Conservation (phyloP, 2,113 vertebrate species). For the Chascanopsetta lugubris region DNA sequence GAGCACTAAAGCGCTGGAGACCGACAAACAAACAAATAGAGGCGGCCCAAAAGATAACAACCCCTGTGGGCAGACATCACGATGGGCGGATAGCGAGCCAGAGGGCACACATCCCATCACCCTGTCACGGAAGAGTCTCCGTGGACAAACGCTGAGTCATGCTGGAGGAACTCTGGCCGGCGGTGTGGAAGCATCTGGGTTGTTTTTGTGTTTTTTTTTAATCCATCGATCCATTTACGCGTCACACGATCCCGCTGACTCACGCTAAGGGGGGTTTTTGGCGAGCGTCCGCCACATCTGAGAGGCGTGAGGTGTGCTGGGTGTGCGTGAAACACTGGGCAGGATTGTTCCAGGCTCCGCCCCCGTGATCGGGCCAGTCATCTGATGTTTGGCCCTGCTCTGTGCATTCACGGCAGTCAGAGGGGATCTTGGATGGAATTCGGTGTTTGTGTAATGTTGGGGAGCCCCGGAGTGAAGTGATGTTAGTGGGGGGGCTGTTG, state of each 20-base stretch:
- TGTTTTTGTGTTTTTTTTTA: no score
- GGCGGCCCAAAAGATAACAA: conserved; percentile 61
- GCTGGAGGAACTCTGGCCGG: conserved; percentile 15
- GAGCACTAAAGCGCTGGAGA: conserved; percentile 61
- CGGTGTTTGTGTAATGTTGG: conserved; percentile 75
- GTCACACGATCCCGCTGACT: conserved; percentile 35
- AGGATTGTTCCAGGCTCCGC: conserved; percentile 56
- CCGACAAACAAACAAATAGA: conserved; percentile 77
- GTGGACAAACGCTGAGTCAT: conserved; percentile 55
- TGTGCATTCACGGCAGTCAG: conserved; percentile 69
- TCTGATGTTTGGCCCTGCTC: conserved; percentile 54
- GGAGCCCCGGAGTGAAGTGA: conserved; percentile 48
- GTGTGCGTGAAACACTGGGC: conserved; percentile 56
- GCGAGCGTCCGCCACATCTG: conserved; percentile 31
- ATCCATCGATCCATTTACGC: conserved; percentile 18
- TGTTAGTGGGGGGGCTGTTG: conserved; percentile 14
- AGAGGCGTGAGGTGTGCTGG: conserved; percentile 26
- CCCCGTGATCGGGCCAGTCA: conserved; percentile 63
- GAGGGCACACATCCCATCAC: conserved; percentile 42
- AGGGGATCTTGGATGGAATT: conserved; percentile 68
- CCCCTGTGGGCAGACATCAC: conserved; percentile 55
- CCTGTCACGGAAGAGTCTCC: conserved; percentile 48
- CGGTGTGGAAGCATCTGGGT: conserved; percentile 18
- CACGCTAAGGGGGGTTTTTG: conserved; percentile 30
- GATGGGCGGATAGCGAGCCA: conserved; percentile 44